Percentiles rank a stretch among this genome's conserved stretches.
Evolutionary conservation across 92 coral and sea anemone genomes (phyloP).

Genomic region (Diadumene lineata): DNA sequence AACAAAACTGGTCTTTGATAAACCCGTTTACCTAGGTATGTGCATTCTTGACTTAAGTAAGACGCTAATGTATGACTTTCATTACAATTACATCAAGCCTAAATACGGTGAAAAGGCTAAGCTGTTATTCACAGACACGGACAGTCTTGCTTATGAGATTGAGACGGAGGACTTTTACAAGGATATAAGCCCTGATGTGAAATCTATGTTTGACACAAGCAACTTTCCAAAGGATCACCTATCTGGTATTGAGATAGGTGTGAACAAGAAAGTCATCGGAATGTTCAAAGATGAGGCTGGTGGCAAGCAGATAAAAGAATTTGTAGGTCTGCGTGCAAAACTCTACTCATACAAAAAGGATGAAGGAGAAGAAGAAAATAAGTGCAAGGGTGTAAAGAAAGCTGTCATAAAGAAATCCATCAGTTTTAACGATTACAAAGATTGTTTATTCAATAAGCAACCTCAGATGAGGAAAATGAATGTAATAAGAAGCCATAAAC

Average conservation of each 20-base stretch:
- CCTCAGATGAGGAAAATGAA: no score
- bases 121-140: slow-evolving; percentile 40
- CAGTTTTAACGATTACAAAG: slow-evolving; percentile 15
- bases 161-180: slow-evolving; percentile 38
- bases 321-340: slow-evolving; percentile 33
- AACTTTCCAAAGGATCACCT: slow-evolving; percentile 34
- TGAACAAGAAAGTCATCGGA: slow-evolving; percentile 35
- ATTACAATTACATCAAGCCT: slow-evolving; percentile 35
- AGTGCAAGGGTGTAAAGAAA: slow-evolving; percentile 44
- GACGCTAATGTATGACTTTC: slow-evolving; percentile 18
- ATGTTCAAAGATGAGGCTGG: slow-evolving; percentile 32
- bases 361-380: slow-evolving; percentile 35
- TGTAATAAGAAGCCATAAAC: no score
- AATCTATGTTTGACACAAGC: slow-evolving; percentile 23
- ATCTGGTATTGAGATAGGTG: neutral
- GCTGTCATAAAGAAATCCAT: slow-evolving; percentile 25
- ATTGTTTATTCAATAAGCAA: slow-evolving; percentile 28
- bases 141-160: slow-evolving; percentile 14
- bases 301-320: slow-evolving; percentile 25
- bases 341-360: slow-evolving; percentile 21
- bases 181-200: slow-evolving; percentile 27
- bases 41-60: slow-evolving; percentile 40
- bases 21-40: slow-evolving; percentile 43
- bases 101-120: slow-evolving; percentile 35
- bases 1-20: slow-evolving; percentile 26